Conservation (phyloP, 2,888 invertebrate species). For the Azorinus chamasolen region DNA sequence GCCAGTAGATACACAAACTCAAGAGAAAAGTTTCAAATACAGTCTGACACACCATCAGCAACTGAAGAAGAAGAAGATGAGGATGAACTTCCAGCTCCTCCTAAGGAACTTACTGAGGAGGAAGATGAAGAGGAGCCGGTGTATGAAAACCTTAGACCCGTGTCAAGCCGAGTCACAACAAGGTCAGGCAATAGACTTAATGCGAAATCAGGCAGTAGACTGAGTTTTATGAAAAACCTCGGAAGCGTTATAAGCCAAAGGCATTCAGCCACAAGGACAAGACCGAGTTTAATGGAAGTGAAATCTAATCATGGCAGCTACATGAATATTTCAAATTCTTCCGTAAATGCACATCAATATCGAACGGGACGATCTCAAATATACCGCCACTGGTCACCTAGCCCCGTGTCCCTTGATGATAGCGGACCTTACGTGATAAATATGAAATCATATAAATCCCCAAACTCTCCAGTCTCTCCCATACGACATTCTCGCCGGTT, state of each 20-base stretch:
- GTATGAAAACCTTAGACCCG: conserved; percentile 21
- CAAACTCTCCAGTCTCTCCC: no score
- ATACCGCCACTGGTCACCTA: neutral
- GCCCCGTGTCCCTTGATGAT: conserved; percentile 9
- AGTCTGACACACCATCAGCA: neutral
- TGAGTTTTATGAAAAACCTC: no score
- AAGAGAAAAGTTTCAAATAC: conserved; percentile 42
- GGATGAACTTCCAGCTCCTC: neutral
- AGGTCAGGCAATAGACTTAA: neutral
- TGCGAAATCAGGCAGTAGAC: no score
- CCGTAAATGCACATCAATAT: neutral
- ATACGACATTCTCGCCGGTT: no score
- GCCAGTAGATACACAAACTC: conserved; percentile 26
- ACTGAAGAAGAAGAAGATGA: no score
- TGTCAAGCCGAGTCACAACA: neutral
- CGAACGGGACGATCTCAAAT: neutral
- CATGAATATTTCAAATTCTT: conserved; percentile 44
- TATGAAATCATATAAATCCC: neutral
- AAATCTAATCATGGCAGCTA: conserved; percentile 30
- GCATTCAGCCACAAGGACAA: no score
- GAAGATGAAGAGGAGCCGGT: conserved; percentile 2
- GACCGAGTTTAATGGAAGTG: conserved; percentile 1
- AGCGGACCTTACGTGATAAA: neutral
- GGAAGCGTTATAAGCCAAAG: no score
- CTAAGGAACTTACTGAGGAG: neutral